These are phyloP conservation scores for Cheirogaleus major DNA, from an alignment of 2,797 vertebrate genomes.

Conservation along the genomic window DNA sequence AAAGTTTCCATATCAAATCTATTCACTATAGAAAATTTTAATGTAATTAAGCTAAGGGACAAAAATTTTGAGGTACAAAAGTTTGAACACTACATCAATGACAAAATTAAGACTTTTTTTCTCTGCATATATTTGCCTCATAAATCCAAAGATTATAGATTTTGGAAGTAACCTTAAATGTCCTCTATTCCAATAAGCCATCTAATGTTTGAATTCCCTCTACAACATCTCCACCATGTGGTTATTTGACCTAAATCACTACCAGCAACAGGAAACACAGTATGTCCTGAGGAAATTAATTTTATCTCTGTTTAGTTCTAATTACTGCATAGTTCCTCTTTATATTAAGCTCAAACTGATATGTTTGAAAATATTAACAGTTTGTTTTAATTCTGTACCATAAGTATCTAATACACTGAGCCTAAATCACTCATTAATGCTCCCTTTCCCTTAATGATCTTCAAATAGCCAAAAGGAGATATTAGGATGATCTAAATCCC, in stretches of 20 bases:
- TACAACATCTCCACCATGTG: slow-evolving; percentile 79
- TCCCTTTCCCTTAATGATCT: not conserved
- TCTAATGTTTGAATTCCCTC: slow-evolving; percentile 56
- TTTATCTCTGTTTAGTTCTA: not conserved
- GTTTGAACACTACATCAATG: slow-evolving; percentile 46
- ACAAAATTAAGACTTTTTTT: not conserved
- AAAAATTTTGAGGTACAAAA: slow-evolving; percentile 17
- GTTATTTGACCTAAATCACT: slow-evolving; percentile 66
- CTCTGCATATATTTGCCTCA: not conserved
- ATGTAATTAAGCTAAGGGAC: slow-evolving; percentile 43
- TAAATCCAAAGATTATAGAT: slow-evolving; percentile 52
- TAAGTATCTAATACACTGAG: not conserved
- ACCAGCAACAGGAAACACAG: not conserved
- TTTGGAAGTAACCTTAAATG: slow-evolving; percentile 69
- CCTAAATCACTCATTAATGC: not conserved
- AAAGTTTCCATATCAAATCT: not conserved
- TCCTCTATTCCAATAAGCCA: slow-evolving; percentile 52
- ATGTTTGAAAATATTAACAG: not conserved
- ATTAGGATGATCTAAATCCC: not conserved
- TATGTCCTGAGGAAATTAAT: not conserved
- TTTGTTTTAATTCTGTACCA: not conserved
- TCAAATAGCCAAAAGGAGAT: not conserved
- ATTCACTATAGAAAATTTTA: not conserved
- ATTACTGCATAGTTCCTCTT: not conserved
- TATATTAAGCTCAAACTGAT: not conserved